Conservation (phyloP, 2,113 vertebrate genomes). For the Myodes glareolus region DNA sequence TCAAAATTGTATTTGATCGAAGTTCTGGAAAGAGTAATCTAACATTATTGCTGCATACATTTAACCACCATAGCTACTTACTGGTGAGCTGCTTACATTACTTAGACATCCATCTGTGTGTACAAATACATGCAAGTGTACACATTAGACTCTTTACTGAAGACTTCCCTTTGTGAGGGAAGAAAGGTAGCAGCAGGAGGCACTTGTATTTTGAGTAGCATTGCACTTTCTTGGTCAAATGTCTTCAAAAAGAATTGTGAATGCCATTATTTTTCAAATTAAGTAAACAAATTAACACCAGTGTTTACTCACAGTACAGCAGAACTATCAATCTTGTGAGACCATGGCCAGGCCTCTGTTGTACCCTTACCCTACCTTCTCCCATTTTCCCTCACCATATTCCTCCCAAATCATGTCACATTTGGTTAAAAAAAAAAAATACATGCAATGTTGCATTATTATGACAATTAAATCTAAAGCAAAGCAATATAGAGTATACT, state of each 20-base stretch:
- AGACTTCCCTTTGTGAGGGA: background rate
- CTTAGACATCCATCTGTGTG: background rate
- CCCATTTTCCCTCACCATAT: background rate
- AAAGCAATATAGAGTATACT: background rate
- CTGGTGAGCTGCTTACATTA: background rate
- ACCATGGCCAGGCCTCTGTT: background rate
- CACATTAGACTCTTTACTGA: background rate
- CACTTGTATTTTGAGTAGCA: background rate
- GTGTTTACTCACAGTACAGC: background rate
- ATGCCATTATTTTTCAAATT: background rate
- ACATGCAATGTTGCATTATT: background rate
- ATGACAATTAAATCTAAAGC: background rate
- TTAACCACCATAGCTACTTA: background rate
- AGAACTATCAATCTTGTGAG: background rate
- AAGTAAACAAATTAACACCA: background rate
- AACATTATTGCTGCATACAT: background rate
- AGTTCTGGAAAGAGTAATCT: background rate
- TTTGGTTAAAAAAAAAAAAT: background rate
- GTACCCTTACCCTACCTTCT: background rate
- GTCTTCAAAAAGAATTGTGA: background rate
- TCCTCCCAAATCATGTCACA: background rate
- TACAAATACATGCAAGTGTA: background rate
- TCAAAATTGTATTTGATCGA: background rate
- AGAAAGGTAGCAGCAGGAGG: background rate
- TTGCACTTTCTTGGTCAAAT: background rate